These are phyloP conservation scores for Tolmerus cingulatus DNA, from an alignment of 2,888 invertebrate genomes.

Conservation along the genomic window DNA sequence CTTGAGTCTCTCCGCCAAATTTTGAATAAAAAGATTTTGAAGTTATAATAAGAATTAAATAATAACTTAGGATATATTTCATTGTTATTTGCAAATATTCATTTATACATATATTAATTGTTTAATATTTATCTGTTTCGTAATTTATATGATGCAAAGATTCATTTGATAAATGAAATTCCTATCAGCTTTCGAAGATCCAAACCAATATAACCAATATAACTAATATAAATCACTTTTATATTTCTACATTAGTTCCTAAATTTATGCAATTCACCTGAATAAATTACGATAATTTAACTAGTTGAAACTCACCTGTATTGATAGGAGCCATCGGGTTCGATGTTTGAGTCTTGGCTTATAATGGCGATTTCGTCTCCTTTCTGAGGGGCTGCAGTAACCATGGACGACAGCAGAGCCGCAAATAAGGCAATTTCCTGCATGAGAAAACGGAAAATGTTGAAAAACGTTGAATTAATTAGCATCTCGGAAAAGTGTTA, in stretches of 20 bases:
- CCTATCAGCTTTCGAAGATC: not conserved
- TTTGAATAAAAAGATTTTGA: too few relatives aligned
- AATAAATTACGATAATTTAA: not conserved
- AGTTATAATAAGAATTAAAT: too few relatives aligned
- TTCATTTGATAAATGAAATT: not conserved
- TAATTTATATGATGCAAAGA: too few relatives aligned
- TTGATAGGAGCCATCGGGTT: slow-evolving; percentile 76
- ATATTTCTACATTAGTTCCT: slow-evolving; percentile 40
- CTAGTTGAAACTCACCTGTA: slow-evolving; percentile 68
- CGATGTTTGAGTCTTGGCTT: slow-evolving; percentile 75
- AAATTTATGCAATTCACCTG: slow-evolving; percentile 50
- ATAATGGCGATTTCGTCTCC: slow-evolving; percentile 71
- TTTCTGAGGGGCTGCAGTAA: slow-evolving; percentile 68
- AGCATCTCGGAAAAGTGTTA: not conserved
- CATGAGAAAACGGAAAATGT: slow-evolving; percentile 44
- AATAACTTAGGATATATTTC: too few relatives aligned
- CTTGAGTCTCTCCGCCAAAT: not conserved
- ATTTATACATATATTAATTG: too few relatives aligned
- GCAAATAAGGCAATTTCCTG: slow-evolving; percentile 58
- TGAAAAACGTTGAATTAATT: slow-evolving; percentile 23
- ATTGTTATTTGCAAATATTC: too few relatives aligned
- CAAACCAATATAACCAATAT: not conserved
- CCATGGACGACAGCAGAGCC: slow-evolving; percentile 58
- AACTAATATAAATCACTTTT: not conserved
- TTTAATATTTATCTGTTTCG: too few relatives aligned